A percentile compares a stretch with the other conserved stretches of the same genome.
Conservation (phyloP, 30 jellyfish, hydroid and myxozoan genomes). For the Haliclystus octoradiatus region DNA sequence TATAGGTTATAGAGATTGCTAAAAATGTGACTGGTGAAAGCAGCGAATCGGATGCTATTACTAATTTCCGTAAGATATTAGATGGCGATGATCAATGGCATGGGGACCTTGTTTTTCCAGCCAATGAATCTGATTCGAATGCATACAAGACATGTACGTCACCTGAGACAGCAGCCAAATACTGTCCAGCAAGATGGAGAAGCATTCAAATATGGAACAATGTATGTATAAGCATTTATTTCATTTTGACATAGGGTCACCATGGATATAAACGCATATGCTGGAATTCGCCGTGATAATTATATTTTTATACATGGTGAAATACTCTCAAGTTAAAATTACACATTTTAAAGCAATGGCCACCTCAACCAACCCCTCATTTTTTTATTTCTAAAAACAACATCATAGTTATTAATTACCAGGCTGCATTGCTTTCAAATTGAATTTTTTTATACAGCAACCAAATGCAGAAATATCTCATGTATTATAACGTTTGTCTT, state of each 20-base stretch:
- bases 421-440: not conserved
- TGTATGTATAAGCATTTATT: no score
- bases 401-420: not conserved
- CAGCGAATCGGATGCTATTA: slow-evolving; percentile 42
- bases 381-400: not conserved
- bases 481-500: not conserved
- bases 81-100: slow-evolving; percentile 71
- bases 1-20: slow-evolving; percentile 47
- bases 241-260: no score
- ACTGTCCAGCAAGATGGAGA: slow-evolving; percentile 90
- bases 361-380: no score
- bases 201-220: slow-evolving; percentile 61
- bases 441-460: not conserved
- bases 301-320: no score
- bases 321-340: no score
- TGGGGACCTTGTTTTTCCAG: slow-evolving; percentile 65
- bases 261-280: no score
- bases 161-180: slow-evolving; percentile 38
- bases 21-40: slow-evolving; percentile 44
- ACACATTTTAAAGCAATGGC: no score
- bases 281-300: no score
- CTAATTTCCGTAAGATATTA: slow-evolving; percentile 31
- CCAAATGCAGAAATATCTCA: not conserved
- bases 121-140: slow-evolving; percentile 46
- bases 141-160: slow-evolving; percentile 55